Conservation (phyloP, 2,888 invertebrate genomes). For the Himalopsyche anomala region DNA sequence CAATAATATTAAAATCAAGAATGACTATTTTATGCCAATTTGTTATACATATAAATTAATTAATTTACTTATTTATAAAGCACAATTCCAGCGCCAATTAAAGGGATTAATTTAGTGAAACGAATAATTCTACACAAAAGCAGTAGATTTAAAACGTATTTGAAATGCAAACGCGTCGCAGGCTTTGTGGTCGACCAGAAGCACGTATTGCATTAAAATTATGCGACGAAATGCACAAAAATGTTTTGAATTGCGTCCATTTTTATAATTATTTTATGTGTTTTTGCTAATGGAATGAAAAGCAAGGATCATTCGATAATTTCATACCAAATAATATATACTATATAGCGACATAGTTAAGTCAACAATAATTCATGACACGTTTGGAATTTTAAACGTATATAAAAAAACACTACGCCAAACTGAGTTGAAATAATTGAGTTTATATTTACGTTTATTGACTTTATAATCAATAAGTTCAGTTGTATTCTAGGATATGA, state of each 20-base stretch:
- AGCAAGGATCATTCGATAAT: background rate
- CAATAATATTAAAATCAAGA: too few species aligned
- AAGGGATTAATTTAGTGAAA: background rate
- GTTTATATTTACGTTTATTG: too few species aligned
- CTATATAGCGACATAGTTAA: background rate
- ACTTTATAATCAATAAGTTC: too few species aligned
- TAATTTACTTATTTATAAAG: background rate
- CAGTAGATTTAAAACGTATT: background rate
- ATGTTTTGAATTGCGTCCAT: background rate
- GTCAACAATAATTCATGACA: background rate
- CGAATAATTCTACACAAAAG: background rate
- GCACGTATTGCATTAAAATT: conserved; percentile 28
- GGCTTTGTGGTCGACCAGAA: conserved; percentile 8
- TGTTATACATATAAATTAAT: background rate
- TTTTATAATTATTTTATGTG: background rate
- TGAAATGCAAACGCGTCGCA: background rate
- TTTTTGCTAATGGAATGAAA: background rate
- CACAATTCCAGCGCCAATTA: background rate
- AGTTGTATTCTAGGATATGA: too few species aligned
- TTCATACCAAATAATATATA: background rate
- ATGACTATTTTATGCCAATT: too few species aligned
- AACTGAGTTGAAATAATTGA: too few species aligned
- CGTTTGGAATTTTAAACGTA: background rate
- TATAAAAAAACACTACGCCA: background rate
- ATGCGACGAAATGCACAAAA: conserved; percentile 31